These are phyloP conservation scores for Bombus impatiens DNA, from an alignment of 1,140 invertebrate species.

Conservation along the genomic window DNA sequence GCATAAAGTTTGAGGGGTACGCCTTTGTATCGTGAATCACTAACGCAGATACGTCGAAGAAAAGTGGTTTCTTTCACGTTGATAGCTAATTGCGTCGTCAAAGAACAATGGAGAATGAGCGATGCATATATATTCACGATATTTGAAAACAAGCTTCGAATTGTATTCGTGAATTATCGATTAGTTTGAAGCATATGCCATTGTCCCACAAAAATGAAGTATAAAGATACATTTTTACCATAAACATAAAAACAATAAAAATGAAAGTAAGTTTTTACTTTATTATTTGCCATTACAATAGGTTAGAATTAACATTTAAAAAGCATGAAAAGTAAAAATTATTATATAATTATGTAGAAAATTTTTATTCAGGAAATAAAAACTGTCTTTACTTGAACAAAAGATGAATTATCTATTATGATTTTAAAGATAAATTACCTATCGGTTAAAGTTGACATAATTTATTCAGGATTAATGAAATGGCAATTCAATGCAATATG, in stretches of 20 bases:
- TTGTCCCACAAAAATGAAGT: background rate
- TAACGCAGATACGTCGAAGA: slow-evolving; percentile 10
- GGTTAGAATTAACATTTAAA: background rate
- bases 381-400: background rate
- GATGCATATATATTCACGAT: slow-evolving; percentile 8
- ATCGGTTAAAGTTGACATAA: background rate
- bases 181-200: background rate
- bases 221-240: background rate
- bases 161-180: slow-evolving; percentile 16
- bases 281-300: background rate
- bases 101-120: slow-evolving; percentile 37
- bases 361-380: background rate
- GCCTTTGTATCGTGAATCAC: slow-evolving; percentile 55
- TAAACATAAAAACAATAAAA: background rate
- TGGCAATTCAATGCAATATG: background rate
- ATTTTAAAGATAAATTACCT: too few species aligned
- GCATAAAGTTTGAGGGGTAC: slow-evolving; percentile 18
- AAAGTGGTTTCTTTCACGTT: slow-evolving; percentile 6
- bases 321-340: background rate
- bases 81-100: slow-evolving; percentile 37
- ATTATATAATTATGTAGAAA: background rate
- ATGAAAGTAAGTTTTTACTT: background rate
- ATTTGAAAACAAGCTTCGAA: slow-evolving; percentile 13
- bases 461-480: background rate
- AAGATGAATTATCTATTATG: too few species aligned